Percentiles rank a stretch among this genome's conserved stretches.
Evolutionary conservation across 2,797 vertebrate species (phyloP).

Genomic region (Hafferia zeledoni): DNA sequence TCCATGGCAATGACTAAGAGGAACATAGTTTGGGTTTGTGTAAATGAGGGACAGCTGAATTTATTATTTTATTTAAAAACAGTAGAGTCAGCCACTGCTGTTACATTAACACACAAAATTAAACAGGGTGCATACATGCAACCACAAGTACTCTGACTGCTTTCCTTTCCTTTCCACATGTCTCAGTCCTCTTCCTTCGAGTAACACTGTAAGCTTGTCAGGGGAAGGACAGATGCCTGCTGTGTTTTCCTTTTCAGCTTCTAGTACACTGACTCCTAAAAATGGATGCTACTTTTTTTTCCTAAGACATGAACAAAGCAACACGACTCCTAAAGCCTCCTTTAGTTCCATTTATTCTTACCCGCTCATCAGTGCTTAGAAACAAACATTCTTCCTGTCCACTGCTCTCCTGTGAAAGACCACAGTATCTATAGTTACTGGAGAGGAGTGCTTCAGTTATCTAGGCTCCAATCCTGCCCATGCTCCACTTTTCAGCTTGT

Average conservation of each 20-base stretch:
- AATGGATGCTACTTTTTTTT: conserved; percentile 21
- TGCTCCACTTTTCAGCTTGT: conserved; percentile 6
- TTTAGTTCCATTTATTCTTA: conserved; percentile 59
- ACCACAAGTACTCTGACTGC: background rate
- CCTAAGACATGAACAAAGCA: conserved; percentile 42
- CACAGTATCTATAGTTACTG: conserved; percentile 66
- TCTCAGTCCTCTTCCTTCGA: background rate
- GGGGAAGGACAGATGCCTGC: conserved; percentile 30
- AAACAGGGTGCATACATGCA: background rate
- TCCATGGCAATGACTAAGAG: background rate
- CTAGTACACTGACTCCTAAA: conserved; percentile 38
- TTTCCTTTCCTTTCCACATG: background rate
- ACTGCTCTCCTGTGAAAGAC: conserved; percentile 42
- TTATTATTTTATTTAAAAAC: background rate
- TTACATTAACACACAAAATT: conserved; percentile 19
- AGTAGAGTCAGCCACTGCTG: background rate
- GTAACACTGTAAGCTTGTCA: background rate
- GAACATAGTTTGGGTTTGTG: background rate
- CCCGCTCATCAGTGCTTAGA: conserved; percentile 3
- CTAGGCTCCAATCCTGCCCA: conserved; percentile 6
- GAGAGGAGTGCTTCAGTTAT: conserved; percentile 46
- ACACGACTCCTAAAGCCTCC: conserved; percentile 16
- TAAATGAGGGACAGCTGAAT: background rate
- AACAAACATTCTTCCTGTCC: conserved; percentile 63
- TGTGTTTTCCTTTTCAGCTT: conserved; percentile 29